These are phyloP conservation scores for Lasiommata megera DNA, from an alignment of 2,888 invertebrate genomes.

Conservation along the genomic window DNA sequence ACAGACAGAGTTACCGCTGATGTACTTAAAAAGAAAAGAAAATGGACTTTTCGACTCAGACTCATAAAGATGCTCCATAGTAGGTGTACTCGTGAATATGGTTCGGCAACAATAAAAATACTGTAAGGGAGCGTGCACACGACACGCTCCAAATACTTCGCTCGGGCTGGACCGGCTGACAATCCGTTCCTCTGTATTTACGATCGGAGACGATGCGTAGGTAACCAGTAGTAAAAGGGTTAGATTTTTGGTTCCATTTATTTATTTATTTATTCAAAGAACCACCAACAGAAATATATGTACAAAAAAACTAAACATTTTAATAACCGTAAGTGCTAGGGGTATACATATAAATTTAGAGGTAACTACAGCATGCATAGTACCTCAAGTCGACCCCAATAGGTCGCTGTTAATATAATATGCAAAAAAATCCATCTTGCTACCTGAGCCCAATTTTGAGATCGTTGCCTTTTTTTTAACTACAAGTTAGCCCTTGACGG, in stretches of 20 bases:
- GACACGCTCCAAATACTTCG: background rate
- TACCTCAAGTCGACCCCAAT: too few relatives aligned
- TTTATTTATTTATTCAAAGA: too few relatives aligned
- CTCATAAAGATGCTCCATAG: conserved; percentile 4
- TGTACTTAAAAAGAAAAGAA: background rate
- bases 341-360: too few relatives aligned
- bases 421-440: too few relatives aligned
- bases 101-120: conserved; percentile 2
- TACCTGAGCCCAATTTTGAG: too few relatives aligned
- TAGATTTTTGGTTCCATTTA: too few relatives aligned
- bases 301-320: too few relatives aligned
- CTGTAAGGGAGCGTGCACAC: conserved; percentile 1
- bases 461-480: background rate
- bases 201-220: background rate
- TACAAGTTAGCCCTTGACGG: background rate
- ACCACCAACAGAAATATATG: too few relatives aligned
- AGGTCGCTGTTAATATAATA: too few relatives aligned
- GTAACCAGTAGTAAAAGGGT: background rate
- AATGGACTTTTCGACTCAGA: conserved; percentile 11
- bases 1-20: conserved; percentile 1
- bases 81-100: conserved; percentile 4
- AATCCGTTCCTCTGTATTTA: background rate
- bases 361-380: too few relatives aligned
- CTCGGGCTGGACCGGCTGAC: background rate
- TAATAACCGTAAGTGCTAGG: too few relatives aligned